Evolutionary conservation across 2,797 vertebrate species (phyloP), one percentile per base, ranked within the genome.

Genomic region (Enteromius unitaeniatus): DNA sequence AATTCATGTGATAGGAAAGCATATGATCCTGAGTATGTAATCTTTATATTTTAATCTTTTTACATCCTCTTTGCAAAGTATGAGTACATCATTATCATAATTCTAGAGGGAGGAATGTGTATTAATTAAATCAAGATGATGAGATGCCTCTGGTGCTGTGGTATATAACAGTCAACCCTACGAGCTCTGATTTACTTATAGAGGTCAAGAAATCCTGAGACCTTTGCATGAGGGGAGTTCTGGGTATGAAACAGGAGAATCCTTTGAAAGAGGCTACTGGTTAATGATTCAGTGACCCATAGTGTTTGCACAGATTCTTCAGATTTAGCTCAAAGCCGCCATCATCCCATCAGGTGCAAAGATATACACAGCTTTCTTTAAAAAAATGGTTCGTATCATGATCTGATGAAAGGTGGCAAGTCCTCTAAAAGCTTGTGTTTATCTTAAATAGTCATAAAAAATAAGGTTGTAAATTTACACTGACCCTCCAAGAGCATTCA

Each of bases 171-270:
- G 37, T 74, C 28, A 37, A 65, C 55, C 37, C 55, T 21, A 49
- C 28, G 0, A 34, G 42, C n/a, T 40, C 1, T 82, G 80, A 82
- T 75, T 82, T 75, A 82, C 1, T 23, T 17, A 21, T 23, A 11
- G 70, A 65, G 80, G 70, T 74, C 58, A 37, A 70, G 26, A 34
- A 73, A 62, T 69, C n/a, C 45, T 7, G 45, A 74, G 70, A 82
- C 58, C 70, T 67, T 75, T 65, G 31, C 58, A 67, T 45, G 53
- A 53, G 15, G 11, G n/a, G 81, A 65, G 45, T 34, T 67, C 42
- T 64, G 58, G 21, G 45, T 74, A 74, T 73, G 26, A 81, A 47
- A 37, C 55, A 51, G 49, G n/a, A 62, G 14, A 64, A 67, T 73
- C 7, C 21, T 75, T 75, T 40, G 45, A 67, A 75, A 74, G 10